phyloP scores from a whole-genome alignment of 2,888 invertebrate species.

The Noctua pronuba region DNA sequence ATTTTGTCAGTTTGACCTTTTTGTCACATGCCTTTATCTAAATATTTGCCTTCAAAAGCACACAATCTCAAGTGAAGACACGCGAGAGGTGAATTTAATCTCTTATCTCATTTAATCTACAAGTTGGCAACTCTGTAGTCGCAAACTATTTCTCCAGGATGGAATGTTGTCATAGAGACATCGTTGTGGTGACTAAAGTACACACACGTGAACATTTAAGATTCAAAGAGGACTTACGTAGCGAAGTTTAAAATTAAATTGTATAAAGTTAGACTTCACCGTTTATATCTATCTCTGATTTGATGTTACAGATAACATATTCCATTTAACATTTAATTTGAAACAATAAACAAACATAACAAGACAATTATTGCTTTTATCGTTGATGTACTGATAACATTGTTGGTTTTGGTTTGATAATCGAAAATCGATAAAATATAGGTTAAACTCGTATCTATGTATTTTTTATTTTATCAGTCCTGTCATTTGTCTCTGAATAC shows the following conservation, averaged over 20 bases:
- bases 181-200: constrained; percentile 67
- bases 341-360: constrained; percentile 46
- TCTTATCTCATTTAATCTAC: constrained; percentile 76
- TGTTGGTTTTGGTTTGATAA: constrained; percentile 34
- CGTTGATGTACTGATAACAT: constrained; percentile 44
- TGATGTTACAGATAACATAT: constrained; percentile 25
- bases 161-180: constrained; percentile 78
- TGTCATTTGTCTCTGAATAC: constrained; percentile 11
- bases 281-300: constrained; percentile 24
- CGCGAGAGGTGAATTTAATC: constrained; percentile 77
- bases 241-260: constrained; percentile 47
- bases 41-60: constrained; percentile 51
- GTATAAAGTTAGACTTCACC: constrained; percentile 41
- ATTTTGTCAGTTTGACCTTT: constrained; percentile 39
- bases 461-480: constrained; percentile 13
- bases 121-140: constrained; percentile 75
- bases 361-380: constrained; percentile 50
- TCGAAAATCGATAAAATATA: constrained; percentile 29
- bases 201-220: constrained; percentile 63
- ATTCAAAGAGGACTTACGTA: constrained; percentile 54
- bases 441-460: background rate
- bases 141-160: constrained; percentile 78
- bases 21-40: constrained; percentile 44
- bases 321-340: constrained; percentile 47
- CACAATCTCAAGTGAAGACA: constrained; percentile 50